phyloP scores from a whole-genome alignment of 2,113 vertebrate species.

The Mormoops blainvillei region DNA sequence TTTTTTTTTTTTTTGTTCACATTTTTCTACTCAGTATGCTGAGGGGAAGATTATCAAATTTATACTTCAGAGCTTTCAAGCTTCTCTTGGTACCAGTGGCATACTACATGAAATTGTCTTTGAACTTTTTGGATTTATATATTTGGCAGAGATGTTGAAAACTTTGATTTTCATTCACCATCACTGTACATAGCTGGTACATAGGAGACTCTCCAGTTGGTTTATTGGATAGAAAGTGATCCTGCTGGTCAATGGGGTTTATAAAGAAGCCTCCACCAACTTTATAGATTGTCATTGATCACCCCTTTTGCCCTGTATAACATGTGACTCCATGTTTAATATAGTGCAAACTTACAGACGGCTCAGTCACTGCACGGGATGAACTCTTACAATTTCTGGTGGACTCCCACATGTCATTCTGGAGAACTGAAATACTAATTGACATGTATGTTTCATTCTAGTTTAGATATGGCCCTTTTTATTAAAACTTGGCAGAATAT shows the following conservation, averaged over 20 bases:
- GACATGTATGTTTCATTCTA: not conserved
- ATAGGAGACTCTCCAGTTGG: not conserved
- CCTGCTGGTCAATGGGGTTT: not conserved
- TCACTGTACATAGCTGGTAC: not conserved
- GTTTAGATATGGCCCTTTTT: not conserved
- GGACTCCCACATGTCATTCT: not conserved
- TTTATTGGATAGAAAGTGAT: not conserved
- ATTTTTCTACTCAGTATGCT: not conserved
- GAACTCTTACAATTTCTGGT: not conserved
- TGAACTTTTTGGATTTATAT: not conserved
- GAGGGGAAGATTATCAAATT: not conserved
- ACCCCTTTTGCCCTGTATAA: not conserved
- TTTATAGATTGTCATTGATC: not conserved
- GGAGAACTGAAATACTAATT: not conserved
- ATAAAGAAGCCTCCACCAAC: not conserved
- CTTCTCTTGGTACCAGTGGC: not conserved
- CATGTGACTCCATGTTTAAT: not conserved
- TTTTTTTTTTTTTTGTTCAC: too few relatives aligned
- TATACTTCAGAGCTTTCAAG: not conserved
- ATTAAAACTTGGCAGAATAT: not conserved
- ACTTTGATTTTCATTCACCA: not conserved
- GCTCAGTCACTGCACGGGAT: not conserved
- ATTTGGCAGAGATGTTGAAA: not conserved
- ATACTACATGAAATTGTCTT: not conserved
- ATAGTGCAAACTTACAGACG: not conserved